Percentiles rank a stretch among this genome's conserved stretches.
These are phyloP conservation scores for Liparis tanakae DNA, from an alignment of 2,797 vertebrate species.

Conservation along the genomic window DNA sequence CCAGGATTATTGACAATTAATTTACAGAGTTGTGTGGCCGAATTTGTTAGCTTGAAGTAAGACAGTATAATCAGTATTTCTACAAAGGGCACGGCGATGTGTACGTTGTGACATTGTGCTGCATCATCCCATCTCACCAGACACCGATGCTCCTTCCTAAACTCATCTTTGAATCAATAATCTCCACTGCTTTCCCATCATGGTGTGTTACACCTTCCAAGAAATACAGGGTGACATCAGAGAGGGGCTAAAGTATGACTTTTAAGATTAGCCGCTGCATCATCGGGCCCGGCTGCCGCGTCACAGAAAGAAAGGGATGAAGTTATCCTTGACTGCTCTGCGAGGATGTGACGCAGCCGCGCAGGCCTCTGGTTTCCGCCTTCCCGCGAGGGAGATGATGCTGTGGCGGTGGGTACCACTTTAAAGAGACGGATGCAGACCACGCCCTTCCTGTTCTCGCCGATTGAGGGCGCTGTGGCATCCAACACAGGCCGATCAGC, in stretches of 20 bases:
- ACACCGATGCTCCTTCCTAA: constrained; percentile 1
- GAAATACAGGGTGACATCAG: constrained; percentile 2
- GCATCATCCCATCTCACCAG: constrained; percentile 37
- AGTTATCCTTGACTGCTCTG: not conserved
- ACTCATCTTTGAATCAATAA: constrained; percentile 41
- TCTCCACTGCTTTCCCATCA: constrained; percentile 28
- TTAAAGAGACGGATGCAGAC: constrained; percentile 73
- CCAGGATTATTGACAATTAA: not conserved
- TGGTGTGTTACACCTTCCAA: constrained; percentile 10
- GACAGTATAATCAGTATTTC: not conserved
- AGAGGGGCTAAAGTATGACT: not conserved
- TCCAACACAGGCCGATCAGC: constrained; percentile 31
- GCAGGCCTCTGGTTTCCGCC: constrained; percentile 14
- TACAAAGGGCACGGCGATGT: not conserved
- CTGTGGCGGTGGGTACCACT: constrained; percentile 72
- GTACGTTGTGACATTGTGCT: constrained; percentile 24
- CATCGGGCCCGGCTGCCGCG: not conserved
- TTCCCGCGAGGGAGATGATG: constrained; percentile 24
- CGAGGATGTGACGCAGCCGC: constrained; percentile 40
- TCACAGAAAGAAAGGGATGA: not conserved
- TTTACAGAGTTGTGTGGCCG: not conserved
- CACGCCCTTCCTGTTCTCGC: constrained; percentile 72
- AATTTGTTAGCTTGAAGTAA: not conserved
- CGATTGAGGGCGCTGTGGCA: constrained; percentile 60
- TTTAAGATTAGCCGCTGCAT: constrained; percentile 20